Evolutionary conservation across 2,888 invertebrate genomes (phyloP).

Genomic region (Tortrix viridana): DNA sequence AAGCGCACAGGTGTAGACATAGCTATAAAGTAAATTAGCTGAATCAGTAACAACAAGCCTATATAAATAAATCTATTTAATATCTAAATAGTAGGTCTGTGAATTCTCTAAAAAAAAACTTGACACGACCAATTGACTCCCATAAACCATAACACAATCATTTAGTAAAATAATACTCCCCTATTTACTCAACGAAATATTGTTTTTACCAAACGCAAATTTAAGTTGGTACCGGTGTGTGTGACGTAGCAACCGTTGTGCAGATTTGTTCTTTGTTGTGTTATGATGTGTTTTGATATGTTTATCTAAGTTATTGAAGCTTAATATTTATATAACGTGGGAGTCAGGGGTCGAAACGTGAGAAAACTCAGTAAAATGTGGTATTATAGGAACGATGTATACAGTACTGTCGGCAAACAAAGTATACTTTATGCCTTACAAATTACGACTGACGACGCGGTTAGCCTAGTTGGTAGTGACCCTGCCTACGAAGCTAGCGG

Average conservation of each 20-base stretch:
- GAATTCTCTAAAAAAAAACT: constrained; percentile 37
- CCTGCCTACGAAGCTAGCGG: no score
- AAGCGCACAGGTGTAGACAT: no score
- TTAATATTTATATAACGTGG: constrained; percentile 50
- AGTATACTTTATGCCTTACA: no score
- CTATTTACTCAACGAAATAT: neutral
- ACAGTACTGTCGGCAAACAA: no score
- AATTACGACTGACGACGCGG: no score
- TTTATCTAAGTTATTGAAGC: constrained; percentile 47
- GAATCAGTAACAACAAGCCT: no score
- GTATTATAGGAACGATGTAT: no score
- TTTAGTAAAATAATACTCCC: neutral
- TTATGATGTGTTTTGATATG: constrained; percentile 68
- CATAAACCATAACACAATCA: constrained; percentile 1
- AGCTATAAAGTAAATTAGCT: no score
- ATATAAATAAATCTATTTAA: no score
- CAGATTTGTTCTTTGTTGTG: constrained; percentile 57
- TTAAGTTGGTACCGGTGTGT: constrained; percentile 34
- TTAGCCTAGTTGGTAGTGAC: no score
- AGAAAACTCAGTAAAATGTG: neutral
- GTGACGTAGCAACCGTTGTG: constrained; percentile 56
- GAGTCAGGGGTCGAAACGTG: constrained; percentile 47
- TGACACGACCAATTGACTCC: constrained; percentile 64
- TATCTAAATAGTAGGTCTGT: no score
- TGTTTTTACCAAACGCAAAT: neutral